A percentile compares a stretch with the other conserved stretches of the same genome.
phyloP scores from a whole-genome alignment of 2,113 vertebrate genomes.

The Illadopsis cleaveri region DNA sequence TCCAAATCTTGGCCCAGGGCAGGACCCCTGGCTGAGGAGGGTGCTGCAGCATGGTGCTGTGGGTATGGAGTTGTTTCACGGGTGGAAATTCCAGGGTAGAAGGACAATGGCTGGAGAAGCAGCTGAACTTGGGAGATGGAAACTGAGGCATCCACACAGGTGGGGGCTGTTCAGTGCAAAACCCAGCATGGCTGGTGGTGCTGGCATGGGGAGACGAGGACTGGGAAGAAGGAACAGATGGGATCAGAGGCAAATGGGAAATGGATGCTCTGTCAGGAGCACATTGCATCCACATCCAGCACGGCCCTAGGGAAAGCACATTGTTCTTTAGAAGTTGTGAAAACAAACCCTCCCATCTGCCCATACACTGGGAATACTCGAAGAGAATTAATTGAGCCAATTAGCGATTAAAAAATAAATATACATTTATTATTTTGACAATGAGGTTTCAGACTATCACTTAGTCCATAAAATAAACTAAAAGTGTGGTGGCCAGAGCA shows the following conservation, averaged over 20 bases:
- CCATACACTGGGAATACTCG: rapidly evolving
- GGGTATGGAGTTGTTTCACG: background rate
- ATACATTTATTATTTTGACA: background rate
- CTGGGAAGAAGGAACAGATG: background rate
- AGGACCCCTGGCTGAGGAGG: background rate
- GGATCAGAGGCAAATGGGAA: background rate
- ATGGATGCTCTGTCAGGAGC: background rate
- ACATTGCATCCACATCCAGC: rapidly evolving
- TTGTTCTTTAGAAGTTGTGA: rapidly evolving
- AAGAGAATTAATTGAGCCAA: background rate
- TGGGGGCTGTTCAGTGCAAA: background rate
- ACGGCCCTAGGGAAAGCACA: background rate
- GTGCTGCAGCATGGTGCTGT: background rate
- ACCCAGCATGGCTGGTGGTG: background rate
- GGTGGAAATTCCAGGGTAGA: background rate
- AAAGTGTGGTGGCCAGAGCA: background rate
- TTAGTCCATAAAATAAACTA: background rate
- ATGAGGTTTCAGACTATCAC: background rate
- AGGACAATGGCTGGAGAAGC: background rate
- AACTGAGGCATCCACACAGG: background rate
- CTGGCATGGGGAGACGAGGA: background rate
- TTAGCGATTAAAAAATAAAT: background rate
- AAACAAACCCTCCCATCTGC: background rate
- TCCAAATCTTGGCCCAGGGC: background rate
- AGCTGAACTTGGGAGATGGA: background rate